phyloP scores from a whole-genome alignment of 2,888 invertebrate species.

The Cylloceria caligata region DNA sequence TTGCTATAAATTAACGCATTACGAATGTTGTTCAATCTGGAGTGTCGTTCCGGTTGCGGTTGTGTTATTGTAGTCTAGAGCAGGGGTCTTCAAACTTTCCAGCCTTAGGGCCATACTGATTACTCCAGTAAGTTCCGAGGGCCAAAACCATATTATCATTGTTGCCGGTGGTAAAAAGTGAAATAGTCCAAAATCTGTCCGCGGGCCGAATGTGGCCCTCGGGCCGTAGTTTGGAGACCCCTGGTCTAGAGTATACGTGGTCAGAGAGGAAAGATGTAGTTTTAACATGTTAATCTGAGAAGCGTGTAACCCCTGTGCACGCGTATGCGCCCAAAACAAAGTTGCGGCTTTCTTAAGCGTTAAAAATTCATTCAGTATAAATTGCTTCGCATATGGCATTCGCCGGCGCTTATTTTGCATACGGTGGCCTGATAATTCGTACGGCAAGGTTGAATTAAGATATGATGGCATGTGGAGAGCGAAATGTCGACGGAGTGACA shows the following conservation, averaged over 20 bases:
- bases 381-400: conserved; percentile 72
- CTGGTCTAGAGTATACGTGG: neutral
- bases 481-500: conserved; percentile 50
- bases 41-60: conserved; percentile 9
- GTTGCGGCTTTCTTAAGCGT: conserved; percentile 70
- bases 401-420: conserved; percentile 69
- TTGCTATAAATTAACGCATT: conserved; percentile 5
- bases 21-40: conserved; percentile 17
- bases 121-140: too few species aligned
- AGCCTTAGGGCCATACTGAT: too few species aligned
- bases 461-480: conserved; percentile 8
- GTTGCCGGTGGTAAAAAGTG: too few species aligned
- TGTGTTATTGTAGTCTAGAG: too few species aligned
- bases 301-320: neutral
- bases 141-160: too few species aligned
- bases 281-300: conserved; percentile 12
- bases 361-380: conserved; percentile 74
- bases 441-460: conserved; percentile 36
- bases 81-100: too few species aligned
- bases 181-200: too few species aligned
- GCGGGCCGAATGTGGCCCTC: too few species aligned
- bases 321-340: conserved; percentile 11
- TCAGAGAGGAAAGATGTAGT: neutral
- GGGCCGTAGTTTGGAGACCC: too few species aligned
- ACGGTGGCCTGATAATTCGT: conserved; percentile 61